These are phyloP conservation scores for Parazoanthus darwini DNA, from an alignment of 92 coral and sea anemone genomes.

Conservation along the genomic window DNA sequence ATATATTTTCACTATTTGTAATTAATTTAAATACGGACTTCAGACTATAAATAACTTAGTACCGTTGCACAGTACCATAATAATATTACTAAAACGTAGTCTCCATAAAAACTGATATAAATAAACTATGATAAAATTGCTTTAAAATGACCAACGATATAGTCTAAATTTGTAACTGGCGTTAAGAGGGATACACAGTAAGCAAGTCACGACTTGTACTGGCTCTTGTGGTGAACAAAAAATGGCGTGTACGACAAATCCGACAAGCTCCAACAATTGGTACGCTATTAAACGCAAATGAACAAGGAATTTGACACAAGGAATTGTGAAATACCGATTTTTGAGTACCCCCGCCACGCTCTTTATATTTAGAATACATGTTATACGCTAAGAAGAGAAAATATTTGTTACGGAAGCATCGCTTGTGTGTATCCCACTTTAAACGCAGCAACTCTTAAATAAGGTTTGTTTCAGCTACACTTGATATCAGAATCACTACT, in stretches of 20 bases:
- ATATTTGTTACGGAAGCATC: not conserved
- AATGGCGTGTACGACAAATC: no score
- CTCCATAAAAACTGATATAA: constrained; percentile 14
- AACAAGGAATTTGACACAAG: not conserved
- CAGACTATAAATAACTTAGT: constrained; percentile 6
- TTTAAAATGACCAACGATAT: not conserved
- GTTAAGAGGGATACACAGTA: not conserved
- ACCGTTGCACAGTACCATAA: not conserved
- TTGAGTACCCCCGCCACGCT: not conserved
- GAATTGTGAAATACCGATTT: not conserved
- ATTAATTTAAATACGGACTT: constrained; percentile 2
- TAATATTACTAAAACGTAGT: not conserved
- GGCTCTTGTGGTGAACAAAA: no score
- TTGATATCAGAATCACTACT: not conserved
- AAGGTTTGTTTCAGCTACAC: not conserved
- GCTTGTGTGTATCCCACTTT: not conserved
- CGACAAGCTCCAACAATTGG: not conserved
- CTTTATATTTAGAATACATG: no score
- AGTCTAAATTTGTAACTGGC: not conserved
- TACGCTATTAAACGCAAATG: not conserved
- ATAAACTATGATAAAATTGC: constrained; percentile 12
- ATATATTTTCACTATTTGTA: constrained; percentile 1
- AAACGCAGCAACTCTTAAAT: not conserved
- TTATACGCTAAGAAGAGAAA: no score
- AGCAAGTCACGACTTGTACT: not conserved